phyloP scores from a whole-genome alignment of 2,113 vertebrate genomes.

The Sitta europaea region DNA sequence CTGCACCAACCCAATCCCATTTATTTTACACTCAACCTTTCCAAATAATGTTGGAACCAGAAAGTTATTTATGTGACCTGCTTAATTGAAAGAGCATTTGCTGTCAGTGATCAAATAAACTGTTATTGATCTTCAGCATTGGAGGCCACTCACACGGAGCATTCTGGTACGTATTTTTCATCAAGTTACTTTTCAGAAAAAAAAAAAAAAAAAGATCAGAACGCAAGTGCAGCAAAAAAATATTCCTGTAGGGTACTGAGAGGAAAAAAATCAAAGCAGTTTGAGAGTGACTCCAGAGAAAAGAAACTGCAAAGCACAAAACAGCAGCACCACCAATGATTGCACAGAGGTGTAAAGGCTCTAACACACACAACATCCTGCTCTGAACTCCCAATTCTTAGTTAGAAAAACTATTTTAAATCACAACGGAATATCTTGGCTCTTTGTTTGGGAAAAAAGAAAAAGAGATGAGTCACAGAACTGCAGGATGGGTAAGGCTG shows the following conservation, averaged over 20 bases:
- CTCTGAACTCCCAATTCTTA: not conserved
- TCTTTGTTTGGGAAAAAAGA: not conserved
- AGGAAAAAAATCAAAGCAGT: not conserved
- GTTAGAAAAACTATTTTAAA: not conserved
- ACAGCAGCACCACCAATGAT: not conserved
- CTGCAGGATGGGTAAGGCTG: not conserved
- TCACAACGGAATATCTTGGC: not conserved
- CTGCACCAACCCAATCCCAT: constrained; percentile 17
- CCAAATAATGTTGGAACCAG: constrained; percentile 49
- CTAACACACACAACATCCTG: not conserved
- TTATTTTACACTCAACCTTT: constrained; percentile 53
- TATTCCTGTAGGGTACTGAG: not conserved
- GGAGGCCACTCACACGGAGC: constrained; percentile 12
- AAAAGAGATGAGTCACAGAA: not conserved
- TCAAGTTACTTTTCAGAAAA: constrained; percentile 13
- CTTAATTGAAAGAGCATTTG: constrained; percentile 69
- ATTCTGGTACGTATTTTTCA: constrained; percentile 53
- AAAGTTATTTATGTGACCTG: constrained; percentile 67
- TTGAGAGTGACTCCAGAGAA: not conserved
- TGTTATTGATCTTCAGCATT: constrained; percentile 62
- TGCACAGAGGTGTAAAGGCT: not conserved
- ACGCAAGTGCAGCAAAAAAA: constrained; percentile 38
- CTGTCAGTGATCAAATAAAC: constrained; percentile 69
- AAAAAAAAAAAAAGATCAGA: not conserved
- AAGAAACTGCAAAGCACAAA: not conserved